phyloP scores from a whole-genome alignment of 2,113 vertebrate genomes.

The Polypterus senegalus region DNA sequence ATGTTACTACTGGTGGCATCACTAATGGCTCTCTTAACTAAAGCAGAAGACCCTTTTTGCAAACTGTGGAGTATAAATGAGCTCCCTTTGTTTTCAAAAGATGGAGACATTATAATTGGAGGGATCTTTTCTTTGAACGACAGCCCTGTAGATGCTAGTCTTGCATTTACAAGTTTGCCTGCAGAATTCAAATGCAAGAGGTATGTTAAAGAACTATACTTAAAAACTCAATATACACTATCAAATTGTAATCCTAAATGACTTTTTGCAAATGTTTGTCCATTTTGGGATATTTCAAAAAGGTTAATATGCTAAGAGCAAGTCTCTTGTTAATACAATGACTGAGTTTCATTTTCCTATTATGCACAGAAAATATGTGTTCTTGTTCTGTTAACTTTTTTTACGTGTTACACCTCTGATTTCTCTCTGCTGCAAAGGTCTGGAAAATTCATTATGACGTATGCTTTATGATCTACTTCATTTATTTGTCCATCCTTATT shows the following conservation, averaged over 20 bases:
- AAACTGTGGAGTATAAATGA: constrained; percentile 9
- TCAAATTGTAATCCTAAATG: neutral
- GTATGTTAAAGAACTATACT: neutral
- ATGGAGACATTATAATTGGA: constrained; percentile 21
- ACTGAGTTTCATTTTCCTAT: neutral
- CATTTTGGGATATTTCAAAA: neutral
- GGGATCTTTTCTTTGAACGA: constrained; percentile 21
- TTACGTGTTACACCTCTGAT: too few species aligned
- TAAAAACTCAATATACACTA: neutral
- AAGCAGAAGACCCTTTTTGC: constrained; percentile 14
- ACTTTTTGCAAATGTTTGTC: neutral
- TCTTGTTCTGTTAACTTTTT: too few species aligned
- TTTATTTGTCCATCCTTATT: too few species aligned
- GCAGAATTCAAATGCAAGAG: constrained; percentile 8
- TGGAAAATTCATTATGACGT: too few species aligned
- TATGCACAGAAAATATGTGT: too few species aligned
- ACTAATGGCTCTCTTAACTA: constrained; percentile 6
- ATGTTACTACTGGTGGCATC: constrained; percentile 8
- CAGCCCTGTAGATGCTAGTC: constrained; percentile 2
- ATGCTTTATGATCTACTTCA: too few species aligned
- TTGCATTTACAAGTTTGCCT: constrained; percentile 10
- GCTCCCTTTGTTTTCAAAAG: constrained; percentile 15
- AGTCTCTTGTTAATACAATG: neutral
- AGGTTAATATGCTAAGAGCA: neutral
- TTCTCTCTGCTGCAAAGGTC: too few species aligned